phyloP scores from a whole-genome alignment of 2,113 vertebrate species.

The Ascaphus truei region DNA sequence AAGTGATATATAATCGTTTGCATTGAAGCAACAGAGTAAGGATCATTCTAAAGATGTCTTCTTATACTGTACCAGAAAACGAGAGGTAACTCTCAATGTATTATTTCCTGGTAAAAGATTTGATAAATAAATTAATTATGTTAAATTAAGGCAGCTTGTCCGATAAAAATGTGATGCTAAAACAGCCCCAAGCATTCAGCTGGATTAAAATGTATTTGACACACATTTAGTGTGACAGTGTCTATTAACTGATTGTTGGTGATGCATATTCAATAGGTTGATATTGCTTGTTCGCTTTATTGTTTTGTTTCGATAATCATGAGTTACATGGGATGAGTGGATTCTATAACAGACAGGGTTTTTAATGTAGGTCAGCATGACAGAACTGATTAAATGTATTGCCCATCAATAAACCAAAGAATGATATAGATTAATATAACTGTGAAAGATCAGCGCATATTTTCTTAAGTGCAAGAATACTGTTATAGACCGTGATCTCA shows the following conservation, averaged over 20 bases:
- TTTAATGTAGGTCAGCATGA: too few species aligned
- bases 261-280: too few species aligned
- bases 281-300: too few species aligned
- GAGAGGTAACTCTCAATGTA: too few species aligned
- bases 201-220: constrained; percentile 13
- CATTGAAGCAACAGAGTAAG: not conserved
- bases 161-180: constrained; percentile 9
- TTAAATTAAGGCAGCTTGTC: constrained; percentile 27
- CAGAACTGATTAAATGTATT: not conserved
- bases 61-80: too few species aligned
- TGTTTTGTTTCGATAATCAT: too few species aligned
- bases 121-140: too few species aligned
- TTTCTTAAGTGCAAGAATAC: too few species aligned
- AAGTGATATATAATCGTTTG: not conserved
- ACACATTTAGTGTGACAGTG: constrained; percentile 4
- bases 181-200: constrained; percentile 21
- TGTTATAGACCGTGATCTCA: not conserved
- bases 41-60: constrained; percentile 9
- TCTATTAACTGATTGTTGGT: constrained; percentile 9
- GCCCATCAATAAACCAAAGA: not conserved
- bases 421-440: not conserved
- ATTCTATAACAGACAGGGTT: too few species aligned
- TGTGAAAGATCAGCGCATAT: not conserved
- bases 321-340: too few species aligned
- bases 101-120: too few species aligned